phyloP scores from a whole-genome alignment of 1,140 invertebrate genomes.

The Camponotus vicinus region DNA sequence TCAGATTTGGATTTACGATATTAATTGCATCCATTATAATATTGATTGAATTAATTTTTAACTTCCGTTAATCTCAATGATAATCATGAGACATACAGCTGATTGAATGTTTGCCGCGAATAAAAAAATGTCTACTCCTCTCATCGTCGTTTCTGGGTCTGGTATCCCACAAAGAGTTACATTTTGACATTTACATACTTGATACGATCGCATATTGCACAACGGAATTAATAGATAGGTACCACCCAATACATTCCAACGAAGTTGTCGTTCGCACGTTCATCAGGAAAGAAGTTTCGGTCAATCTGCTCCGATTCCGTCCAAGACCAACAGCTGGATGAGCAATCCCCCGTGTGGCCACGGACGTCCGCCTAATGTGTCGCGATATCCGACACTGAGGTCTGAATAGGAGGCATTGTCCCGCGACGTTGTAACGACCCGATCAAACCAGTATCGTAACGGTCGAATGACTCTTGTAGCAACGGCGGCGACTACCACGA shows the following conservation, averaged over 20 bases:
- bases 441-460: constrained; percentile 76
- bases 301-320: background rate
- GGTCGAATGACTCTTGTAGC: constrained; percentile 70
- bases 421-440: constrained; percentile 70
- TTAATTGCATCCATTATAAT: too few relatives aligned
- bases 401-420: constrained; percentile 71
- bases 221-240: constrained; percentile 25
- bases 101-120: constrained; percentile 2
- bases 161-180: background rate
- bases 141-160: background rate
- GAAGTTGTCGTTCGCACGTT: constrained; percentile 34
- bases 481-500: constrained; percentile 58
- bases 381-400: constrained; percentile 70
- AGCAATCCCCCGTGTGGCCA: constrained; percentile 21
- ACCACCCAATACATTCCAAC: constrained; percentile 9
- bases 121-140: background rate
- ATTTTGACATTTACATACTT: constrained; percentile 34
- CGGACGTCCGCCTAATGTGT: constrained; percentile 50
- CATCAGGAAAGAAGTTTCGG: constrained; percentile 26
- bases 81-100: background rate
- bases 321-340: constrained; percentile 53
- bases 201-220: constrained; percentile 22
- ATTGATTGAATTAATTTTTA: background rate
- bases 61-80: background rate
- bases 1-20: too few relatives aligned